These are phyloP conservation scores for Olivierus martensii DNA, from an alignment of 1,140 invertebrate species.

Conservation along the genomic window DNA sequence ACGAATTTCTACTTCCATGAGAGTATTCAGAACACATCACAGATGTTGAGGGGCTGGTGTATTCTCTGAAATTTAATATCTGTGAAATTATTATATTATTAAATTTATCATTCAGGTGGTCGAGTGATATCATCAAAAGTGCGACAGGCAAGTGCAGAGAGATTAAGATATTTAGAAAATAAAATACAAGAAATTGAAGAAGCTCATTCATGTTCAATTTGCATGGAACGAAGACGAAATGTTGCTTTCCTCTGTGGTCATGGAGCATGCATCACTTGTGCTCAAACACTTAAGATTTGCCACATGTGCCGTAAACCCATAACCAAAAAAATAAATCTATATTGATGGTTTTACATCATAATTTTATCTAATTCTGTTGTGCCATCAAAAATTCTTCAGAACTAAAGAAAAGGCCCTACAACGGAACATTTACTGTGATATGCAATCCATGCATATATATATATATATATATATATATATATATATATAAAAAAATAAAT, in stretches of 20 bases:
- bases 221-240: constrained; percentile 50
- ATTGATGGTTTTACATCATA: constrained; percentile 18
- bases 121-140: constrained; percentile 33
- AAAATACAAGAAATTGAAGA: constrained; percentile 81
- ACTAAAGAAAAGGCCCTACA: too few species aligned
- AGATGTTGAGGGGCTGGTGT: too few species aligned
- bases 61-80: too few species aligned
- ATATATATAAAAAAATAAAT: too few species aligned
- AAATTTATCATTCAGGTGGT: too few species aligned
- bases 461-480: too few species aligned
- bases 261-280: constrained; percentile 66
- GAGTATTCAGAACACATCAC: too few species aligned
- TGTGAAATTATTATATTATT: too few species aligned
- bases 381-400: too few species aligned
- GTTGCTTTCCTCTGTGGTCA: constrained; percentile 82
- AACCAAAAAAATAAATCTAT: constrained; percentile 70
- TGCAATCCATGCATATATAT: too few species aligned
- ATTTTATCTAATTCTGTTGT: background rate
- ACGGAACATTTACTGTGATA: too few species aligned
- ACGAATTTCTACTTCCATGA: too few species aligned
- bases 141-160: constrained; percentile 39
- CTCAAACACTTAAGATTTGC: constrained; percentile 64
- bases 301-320: constrained; percentile 87
- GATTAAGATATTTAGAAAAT: constrained; percentile 60
- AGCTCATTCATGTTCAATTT: constrained; percentile 50